Evolutionary conservation across 2,888 invertebrate species (phyloP), one percentile per base, ranked within the genome.

Genomic region (Micropterix aruncella): DNA sequence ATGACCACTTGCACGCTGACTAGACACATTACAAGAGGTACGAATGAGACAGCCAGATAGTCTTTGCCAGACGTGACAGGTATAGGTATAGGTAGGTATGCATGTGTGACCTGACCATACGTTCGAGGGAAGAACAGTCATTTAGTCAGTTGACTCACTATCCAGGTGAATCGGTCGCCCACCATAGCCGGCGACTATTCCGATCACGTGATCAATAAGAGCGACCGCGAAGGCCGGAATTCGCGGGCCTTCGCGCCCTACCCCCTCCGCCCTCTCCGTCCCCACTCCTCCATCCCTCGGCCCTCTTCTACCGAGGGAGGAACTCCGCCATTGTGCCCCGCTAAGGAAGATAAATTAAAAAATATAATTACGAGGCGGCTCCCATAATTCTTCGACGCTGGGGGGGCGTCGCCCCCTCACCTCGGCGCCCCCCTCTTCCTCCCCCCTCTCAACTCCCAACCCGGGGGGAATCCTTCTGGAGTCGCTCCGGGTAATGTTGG

Each of bases 331-430:
- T 70, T 71, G 70, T 71, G 68, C 66, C n/a, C 69, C 72, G 70
- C 73, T 75, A 75, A 75, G 75, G 75, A 76, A 75, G 76, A 77
- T 77, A 76, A 77, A 77, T 77, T 76, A 76, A 76, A 77, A 77
- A 76, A 76, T 75, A 75, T 76, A 76, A 76, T 77, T 77, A 76
- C 74, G 73, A 70, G 70, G 72, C 72, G 71, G 70, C 73, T 72
- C 75, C 75, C 74, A 74, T 73, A 72, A 73, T 70, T 71, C 71
- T 71, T 68, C 65, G 62, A 18, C 67, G 58, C 67, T 52, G 61
- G 55, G 59, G 52, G 61, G 61, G 55, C 19, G 44, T 40, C 27
- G 40, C 38, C 16, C 4, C 12, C 38, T 37, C 14, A 47, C 63
- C 62, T 55, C 56, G 56, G 59, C 62, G 65, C 68, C 63, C 63